A percentile compares a stretch with the other conserved stretches of the same genome.
Conservation (phyloP, 2,888 invertebrate species). For the Limnephilus auricula region DNA sequence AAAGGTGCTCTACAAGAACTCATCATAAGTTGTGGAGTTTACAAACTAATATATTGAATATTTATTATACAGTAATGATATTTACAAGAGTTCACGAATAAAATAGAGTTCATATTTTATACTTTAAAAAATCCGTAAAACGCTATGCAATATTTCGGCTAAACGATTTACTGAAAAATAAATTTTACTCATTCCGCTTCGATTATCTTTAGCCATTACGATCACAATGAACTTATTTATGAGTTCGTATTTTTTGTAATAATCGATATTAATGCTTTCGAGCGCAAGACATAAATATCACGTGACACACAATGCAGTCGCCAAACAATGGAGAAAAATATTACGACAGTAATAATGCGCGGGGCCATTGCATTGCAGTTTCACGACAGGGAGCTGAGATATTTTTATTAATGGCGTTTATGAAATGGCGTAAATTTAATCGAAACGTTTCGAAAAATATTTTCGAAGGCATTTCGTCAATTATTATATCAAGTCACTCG, state of each 20-base stretch:
- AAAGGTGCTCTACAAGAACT: no score
- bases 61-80: no score
- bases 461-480: not conserved
- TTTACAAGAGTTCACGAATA: no score
- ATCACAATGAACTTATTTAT: conserved; percentile 34
- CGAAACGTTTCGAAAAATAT: not conserved
- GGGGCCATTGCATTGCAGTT: not conserved
- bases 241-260: conserved; percentile 32
- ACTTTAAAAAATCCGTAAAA: no score
- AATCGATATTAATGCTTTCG: conserved; percentile 46
- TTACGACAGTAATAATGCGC: conserved; percentile 23
- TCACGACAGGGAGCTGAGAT: not conserved
- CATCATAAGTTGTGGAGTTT: no score
- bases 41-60: no score
- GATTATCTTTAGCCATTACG: not conserved
- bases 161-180: not conserved
- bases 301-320: conserved; percentile 37
- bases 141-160: not conserved
- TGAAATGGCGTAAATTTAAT: not conserved
- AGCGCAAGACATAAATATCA: conserved; percentile 44
- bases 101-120: no score
- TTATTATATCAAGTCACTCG: no score
- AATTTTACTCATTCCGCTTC: not conserved
- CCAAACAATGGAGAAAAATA: conserved; percentile 41
- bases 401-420: not conserved